Evolutionary conservation across 2,113 vertebrate species (phyloP).

Genomic region (Oxyruncus cristatus): DNA sequence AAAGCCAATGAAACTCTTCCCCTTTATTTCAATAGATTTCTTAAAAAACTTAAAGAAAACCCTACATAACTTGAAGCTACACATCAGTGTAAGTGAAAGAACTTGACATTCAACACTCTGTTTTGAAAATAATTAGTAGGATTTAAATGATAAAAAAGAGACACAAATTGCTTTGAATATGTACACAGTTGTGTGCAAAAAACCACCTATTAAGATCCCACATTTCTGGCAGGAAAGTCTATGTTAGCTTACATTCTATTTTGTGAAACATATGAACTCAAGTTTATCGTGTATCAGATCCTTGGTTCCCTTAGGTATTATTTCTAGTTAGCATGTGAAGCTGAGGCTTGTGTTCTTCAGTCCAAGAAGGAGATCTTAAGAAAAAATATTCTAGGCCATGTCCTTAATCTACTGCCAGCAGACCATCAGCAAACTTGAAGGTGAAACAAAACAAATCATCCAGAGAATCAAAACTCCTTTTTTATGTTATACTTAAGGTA

Average conservation of each 20-base stretch:
- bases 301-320: background rate
- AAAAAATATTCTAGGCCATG: background rate
- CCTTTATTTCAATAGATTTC: background rate
- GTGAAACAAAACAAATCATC: background rate
- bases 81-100: background rate
- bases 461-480: background rate
- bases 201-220: background rate
- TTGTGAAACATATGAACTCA: background rate
- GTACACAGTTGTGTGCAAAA: background rate
- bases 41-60: background rate
- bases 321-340: background rate
- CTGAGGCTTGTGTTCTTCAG: background rate
- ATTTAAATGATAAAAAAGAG: background rate
- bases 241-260: background rate
- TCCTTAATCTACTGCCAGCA: background rate
- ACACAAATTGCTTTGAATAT: background rate
- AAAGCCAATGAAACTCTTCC: background rate
- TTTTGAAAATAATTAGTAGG: background rate
- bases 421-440: background rate
- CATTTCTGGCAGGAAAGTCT: background rate
- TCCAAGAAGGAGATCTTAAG: background rate
- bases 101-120: background rate
- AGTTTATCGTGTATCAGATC: background rate
- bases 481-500: background rate
- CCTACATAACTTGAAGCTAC: background rate